These are phyloP conservation scores for Autographa pulchrina DNA, from an alignment of 2,888 invertebrate species.

Conservation along the genomic window DNA sequence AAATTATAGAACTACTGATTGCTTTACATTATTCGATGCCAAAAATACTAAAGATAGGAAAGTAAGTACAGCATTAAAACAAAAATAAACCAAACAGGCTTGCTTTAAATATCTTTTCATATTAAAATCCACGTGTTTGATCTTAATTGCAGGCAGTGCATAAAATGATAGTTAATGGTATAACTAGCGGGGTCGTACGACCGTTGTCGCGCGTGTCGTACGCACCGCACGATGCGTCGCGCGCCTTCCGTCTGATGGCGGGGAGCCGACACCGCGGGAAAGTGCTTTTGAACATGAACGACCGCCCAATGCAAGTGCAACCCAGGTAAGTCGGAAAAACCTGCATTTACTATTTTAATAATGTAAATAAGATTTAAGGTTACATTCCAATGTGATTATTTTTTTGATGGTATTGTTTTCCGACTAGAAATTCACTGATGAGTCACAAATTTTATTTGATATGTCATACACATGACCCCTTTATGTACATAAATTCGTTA, in stretches of 20 bases:
- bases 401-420: too few species aligned
- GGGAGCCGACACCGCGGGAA: constrained; percentile 47
- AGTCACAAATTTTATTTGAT: too few species aligned
- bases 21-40: constrained; percentile 62
- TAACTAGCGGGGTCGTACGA: constrained; percentile 71
- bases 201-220: constrained; percentile 72
- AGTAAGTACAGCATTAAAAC: constrained; percentile 49
- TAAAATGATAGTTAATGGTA: constrained; percentile 69
- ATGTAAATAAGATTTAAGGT: too few species aligned
- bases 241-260: constrained; percentile 42
- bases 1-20: constrained; percentile 60
- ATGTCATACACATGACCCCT: too few species aligned
- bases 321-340: constrained; percentile 28
- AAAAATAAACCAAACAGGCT: neutral
- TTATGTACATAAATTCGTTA: too few species aligned
- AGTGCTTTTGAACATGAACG: constrained; percentile 41
- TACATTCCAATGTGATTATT: too few species aligned
- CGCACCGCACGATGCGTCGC: constrained; percentile 28
- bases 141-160: constrained; percentile 62
- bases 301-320: constrained; percentile 2
- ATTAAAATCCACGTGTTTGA: too few species aligned
- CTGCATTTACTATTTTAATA: too few species aligned
- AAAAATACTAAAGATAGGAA: constrained; percentile 48
- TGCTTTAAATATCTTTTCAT: too few species aligned
- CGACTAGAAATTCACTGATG: too few species aligned